These are phyloP conservation scores for Laspeyria flexula DNA, from an alignment of 2,888 invertebrate species.

Conservation along the genomic window DNA sequence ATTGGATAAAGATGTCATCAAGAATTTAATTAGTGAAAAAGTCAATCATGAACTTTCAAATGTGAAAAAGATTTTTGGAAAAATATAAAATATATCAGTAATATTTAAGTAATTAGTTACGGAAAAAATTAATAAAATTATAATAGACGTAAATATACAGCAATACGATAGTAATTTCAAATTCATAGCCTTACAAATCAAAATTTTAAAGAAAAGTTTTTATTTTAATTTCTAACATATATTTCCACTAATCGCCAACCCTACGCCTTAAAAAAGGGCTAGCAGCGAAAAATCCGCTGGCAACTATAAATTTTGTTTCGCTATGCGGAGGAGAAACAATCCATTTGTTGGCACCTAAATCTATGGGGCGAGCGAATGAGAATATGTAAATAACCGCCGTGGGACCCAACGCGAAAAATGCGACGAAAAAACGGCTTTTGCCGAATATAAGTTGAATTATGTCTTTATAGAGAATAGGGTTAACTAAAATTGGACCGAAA, in stretches of 20 bases:
- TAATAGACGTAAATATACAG: no score
- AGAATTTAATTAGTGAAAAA: no score
- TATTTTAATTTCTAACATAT: background rate
- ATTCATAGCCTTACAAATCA: no score
- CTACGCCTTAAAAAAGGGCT: conserved; percentile 41
- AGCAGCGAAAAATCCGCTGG: conserved; percentile 59
- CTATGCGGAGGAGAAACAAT: conserved; percentile 73
- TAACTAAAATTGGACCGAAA: background rate
- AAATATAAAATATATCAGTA: no score
- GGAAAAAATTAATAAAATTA: no score
- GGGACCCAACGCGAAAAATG: conserved; percentile 40
- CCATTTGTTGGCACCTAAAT: conserved; percentile 78
- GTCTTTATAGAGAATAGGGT: conserved; percentile 27
- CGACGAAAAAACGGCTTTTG: conserved; percentile 34
- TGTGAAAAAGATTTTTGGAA: no score
- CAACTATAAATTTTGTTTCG: conserved; percentile 73
- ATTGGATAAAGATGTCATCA: no score
- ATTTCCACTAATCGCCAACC: conserved; percentile 27
- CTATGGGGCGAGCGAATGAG: conserved; percentile 68
- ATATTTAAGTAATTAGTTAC: no score
- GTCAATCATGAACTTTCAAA: no score
- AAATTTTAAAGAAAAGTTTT: background rate
- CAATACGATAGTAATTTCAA: no score
- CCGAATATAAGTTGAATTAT: conserved; percentile 45
- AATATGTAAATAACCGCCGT: conserved; percentile 68